These are phyloP conservation scores for Dynastes tityus DNA, from an alignment of 2,888 invertebrate species.

Conservation along the genomic window DNA sequence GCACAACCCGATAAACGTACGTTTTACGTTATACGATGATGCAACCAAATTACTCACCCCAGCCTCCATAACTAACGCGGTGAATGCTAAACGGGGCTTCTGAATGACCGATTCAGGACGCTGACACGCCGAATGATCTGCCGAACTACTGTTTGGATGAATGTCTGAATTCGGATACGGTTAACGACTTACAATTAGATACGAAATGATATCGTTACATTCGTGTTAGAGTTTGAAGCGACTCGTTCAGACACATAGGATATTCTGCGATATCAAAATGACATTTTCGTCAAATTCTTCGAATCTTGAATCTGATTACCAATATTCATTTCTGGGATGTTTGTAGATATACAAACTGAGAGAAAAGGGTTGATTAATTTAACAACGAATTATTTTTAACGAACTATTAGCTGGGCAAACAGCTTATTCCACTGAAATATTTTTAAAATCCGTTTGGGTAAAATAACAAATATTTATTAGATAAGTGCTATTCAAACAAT, in stretches of 20 bases:
- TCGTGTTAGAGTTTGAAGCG: neutral
- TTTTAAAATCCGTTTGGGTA: too few relatives aligned
- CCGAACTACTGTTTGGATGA: neutral
- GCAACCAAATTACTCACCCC: conserved; percentile 8
- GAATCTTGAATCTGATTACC: too few relatives aligned
- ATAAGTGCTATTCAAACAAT: too few relatives aligned
- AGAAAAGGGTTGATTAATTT: too few relatives aligned
- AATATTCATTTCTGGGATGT: too few relatives aligned
- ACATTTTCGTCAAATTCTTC: too few relatives aligned
- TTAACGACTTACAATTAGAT: neutral
- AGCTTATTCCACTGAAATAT: too few relatives aligned
- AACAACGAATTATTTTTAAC: too few relatives aligned
- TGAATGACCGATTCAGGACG: conserved; percentile 8
- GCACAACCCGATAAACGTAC: neutral
- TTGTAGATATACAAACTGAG: too few relatives aligned
- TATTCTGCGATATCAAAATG: neutral
- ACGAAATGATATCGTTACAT: neutral
- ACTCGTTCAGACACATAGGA: neutral
- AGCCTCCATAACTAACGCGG: neutral
- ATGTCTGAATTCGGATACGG: conserved; percentile 4
- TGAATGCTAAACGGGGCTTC: neutral
- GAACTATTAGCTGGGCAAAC: too few relatives aligned
- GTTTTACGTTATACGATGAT: neutral
- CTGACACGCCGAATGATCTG: conserved; percentile 6
- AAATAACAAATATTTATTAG: too few relatives aligned